Percentiles rank a stretch among this genome's conserved stretches.
Evolutionary conservation across 2,113 vertebrate genomes (phyloP).

Genomic region (Ramphastos sulfuratus): DNA sequence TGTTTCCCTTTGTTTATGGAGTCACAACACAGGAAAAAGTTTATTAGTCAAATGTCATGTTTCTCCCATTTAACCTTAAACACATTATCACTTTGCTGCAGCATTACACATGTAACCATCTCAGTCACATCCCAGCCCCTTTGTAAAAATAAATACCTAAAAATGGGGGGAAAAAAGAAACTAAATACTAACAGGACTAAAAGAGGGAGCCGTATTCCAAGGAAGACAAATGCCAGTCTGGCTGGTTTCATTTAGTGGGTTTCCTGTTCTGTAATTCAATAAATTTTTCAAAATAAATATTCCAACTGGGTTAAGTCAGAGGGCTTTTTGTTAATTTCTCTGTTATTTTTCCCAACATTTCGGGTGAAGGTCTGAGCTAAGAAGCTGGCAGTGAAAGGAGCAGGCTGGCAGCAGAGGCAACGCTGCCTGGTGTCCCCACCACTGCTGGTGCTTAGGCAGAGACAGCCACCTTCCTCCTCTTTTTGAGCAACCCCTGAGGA

Average conservation of each 20-base stretch:
- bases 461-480: background rate
- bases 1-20: constrained; percentile 63
- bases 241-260: constrained; percentile 65
- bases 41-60: constrained; percentile 39
- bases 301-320: constrained; percentile 63
- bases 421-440: rapidly evolving
- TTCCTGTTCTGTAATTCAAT: constrained; percentile 71
- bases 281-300: constrained; percentile 73
- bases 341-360: constrained; percentile 42
- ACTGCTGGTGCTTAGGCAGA: background rate
- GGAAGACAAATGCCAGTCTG: constrained; percentile 60
- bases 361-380: background rate
- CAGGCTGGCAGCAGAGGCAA: background rate
- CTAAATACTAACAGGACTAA: constrained; percentile 41
- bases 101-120: constrained; percentile 34
- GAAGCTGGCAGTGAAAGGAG: background rate
- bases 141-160: constrained; percentile 44
- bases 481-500: background rate
- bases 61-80: constrained; percentile 62
- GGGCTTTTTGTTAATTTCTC: constrained; percentile 40
- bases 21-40: constrained; percentile 60
- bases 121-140: constrained; percentile 45
- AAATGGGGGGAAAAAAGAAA: background rate
- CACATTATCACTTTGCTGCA: constrained; percentile 40
- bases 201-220: constrained; percentile 24